Evolutionary conservation across 2,888 invertebrate genomes (phyloP).

Genomic region (Dicyrtomina minuta): DNA sequence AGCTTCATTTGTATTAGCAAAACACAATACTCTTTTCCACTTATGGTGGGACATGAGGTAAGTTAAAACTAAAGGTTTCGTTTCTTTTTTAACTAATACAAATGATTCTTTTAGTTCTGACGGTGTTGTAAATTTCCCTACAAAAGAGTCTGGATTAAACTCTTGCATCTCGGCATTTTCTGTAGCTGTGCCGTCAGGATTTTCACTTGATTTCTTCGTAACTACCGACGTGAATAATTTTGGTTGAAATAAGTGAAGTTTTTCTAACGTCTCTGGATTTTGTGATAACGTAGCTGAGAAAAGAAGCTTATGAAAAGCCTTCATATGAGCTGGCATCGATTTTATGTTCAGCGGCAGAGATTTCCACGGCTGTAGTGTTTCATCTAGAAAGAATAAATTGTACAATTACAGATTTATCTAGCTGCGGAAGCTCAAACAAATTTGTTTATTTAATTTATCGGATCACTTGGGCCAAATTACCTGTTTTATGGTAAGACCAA

Average conservation of each 20-base stretch:
- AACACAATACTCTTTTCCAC: constrained; percentile 82
- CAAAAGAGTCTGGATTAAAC: constrained; percentile 59
- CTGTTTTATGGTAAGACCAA: constrained; percentile 56
- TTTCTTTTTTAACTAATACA: constrained; percentile 49
- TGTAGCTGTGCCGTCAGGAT: neutral
- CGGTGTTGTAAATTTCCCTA: constrained; percentile 76
- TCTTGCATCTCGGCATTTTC: constrained; percentile 53
- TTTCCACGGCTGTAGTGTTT: constrained; percentile 55
- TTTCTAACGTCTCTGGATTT: constrained; percentile 91
- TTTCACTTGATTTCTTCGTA: neutral
- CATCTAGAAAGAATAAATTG: constrained; percentile 22
- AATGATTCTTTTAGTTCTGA: constrained; percentile 56
- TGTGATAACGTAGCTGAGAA: constrained; percentile 97
- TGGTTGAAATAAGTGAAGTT: constrained; percentile 86
- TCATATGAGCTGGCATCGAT: constrained; percentile 59
- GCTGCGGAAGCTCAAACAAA: too few species aligned
- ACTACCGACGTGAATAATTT: constrained; percentile 79
- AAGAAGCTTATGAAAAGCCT: constrained; percentile 81
- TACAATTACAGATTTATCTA: too few species aligned
- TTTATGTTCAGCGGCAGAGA: constrained; percentile 61
- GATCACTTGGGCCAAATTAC: too few species aligned
- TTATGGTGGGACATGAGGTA: constrained; percentile 55
- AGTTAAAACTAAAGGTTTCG: constrained; percentile 47
- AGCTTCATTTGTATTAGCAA: constrained; percentile 79
- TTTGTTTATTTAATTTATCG: too few species aligned